phyloP scores from a whole-genome alignment of 1,140 invertebrate species.

The Diabrotica undecimpunctata region DNA sequence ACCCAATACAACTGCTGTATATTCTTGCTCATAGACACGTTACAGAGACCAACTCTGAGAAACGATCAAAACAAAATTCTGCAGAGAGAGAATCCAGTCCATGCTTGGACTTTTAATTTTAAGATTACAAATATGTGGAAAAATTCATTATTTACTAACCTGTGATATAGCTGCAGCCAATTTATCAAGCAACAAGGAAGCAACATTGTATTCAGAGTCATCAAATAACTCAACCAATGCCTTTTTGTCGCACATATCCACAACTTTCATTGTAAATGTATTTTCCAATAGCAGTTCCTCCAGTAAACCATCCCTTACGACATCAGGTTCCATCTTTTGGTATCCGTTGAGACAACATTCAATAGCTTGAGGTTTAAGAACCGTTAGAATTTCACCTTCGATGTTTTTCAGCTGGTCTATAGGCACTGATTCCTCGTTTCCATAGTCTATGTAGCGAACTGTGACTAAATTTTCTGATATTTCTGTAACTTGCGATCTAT shows the following conservation, averaged over 20 bases:
- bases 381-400: constrained; percentile 58
- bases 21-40: too few relatives aligned
- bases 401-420: constrained; percentile 58
- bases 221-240: constrained; percentile 55
- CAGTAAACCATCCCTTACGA: constrained; percentile 47
- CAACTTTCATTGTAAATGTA: constrained; percentile 55
- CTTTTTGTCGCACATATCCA: constrained; percentile 48
- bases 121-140: too few relatives aligned
- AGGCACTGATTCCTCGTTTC: constrained; percentile 67
- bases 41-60: too few relatives aligned
- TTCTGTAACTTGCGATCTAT: constrained; percentile 60
- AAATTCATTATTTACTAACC: constrained; percentile 9
- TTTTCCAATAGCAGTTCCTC: constrained; percentile 51
- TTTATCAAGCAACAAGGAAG: constrained; percentile 42
- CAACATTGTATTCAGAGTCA: constrained; percentile 39
- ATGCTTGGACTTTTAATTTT: too few relatives aligned
- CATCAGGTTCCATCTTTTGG: constrained; percentile 45
- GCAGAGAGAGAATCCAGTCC: too few relatives aligned
- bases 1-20: too few relatives aligned
- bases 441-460: constrained; percentile 75
- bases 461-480: constrained; percentile 49
- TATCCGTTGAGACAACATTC: constrained; percentile 64
- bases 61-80: too few relatives aligned
- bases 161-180: constrained; percentile 37
- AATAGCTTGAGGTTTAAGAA: constrained; percentile 68